Evolutionary conservation across 2,797 vertebrate species (phyloP).

Genomic region (Pantherophis vulpinus): DNA sequence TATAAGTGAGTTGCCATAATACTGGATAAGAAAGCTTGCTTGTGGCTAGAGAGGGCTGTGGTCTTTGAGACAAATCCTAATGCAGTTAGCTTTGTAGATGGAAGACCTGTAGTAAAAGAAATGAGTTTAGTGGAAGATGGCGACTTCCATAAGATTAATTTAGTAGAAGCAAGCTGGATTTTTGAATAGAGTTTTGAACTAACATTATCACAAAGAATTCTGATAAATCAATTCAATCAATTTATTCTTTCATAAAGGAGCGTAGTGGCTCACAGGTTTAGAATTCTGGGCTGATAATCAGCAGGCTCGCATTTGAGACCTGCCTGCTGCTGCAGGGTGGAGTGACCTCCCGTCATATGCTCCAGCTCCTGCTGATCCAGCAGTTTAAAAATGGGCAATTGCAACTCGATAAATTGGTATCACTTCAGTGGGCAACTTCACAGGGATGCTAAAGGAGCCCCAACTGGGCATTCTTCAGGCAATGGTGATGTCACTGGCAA

Average conservation of each 20-base stretch:
- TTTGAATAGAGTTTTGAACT: neutral
- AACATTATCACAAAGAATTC: neutral
- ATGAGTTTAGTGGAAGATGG: neutral
- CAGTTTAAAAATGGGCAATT: neutral
- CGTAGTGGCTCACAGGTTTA: neutral
- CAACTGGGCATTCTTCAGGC: neutral
- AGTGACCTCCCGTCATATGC: neutral
- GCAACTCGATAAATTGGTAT: neutral
- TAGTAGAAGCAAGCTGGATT: neutral
- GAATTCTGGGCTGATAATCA: neutral
- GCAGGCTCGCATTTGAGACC: neutral
- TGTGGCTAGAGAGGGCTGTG: neutral
- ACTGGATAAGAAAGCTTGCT: neutral
- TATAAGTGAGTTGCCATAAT: neutral
- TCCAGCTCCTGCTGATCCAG: neutral
- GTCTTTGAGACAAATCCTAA: neutral
- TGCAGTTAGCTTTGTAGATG: neutral
- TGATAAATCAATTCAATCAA: neutral
- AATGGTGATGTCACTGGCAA: neutral
- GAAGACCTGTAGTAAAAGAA: neutral
- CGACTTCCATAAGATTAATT: neutral
- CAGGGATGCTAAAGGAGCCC: neutral
- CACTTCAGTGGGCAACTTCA: neutral
- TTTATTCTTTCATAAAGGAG: neutral
- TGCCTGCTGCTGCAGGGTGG: neutral